A percentile compares a stretch with the other conserved stretches of the same genome.
Evolutionary conservation across 2,113 vertebrate species (phyloP).

Genomic region (Boleophthalmus pectinirostris): DNA sequence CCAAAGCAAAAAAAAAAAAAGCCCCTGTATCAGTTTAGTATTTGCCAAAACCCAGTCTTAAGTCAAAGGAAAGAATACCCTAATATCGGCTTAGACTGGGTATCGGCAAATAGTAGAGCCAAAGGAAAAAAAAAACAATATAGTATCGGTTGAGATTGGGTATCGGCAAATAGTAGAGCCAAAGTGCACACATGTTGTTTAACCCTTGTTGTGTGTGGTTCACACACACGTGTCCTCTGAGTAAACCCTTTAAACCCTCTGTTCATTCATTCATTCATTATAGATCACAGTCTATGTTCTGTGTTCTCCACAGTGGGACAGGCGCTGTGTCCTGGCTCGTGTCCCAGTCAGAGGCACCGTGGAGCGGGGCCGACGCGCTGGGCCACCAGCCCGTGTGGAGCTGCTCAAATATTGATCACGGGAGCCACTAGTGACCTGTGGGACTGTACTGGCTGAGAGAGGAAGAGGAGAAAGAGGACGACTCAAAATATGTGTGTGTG

Average conservation of each 20-base stretch:
- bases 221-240: constrained; percentile 22
- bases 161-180: too few species aligned
- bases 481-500: constrained; percentile 15
- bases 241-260: constrained; percentile 52
- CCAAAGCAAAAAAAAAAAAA: too few species aligned
- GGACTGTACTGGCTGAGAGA: constrained; percentile 45
- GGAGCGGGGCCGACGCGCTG: constrained; percentile 38
- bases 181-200: not conserved
- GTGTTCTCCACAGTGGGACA: not conserved
- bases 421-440: constrained; percentile 32
- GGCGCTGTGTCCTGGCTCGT: constrained; percentile 45
- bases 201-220: constrained; percentile 34
- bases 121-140: too few species aligned
- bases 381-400: constrained; percentile 26
- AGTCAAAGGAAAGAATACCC: too few species aligned
- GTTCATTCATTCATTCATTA: constrained; percentile 66
- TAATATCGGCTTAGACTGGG: too few species aligned
- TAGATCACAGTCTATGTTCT: constrained; percentile 56
- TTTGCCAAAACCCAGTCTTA: too few species aligned
- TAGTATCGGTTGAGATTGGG: too few species aligned
- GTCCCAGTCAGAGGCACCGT: constrained; percentile 46
- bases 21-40: too few species aligned
- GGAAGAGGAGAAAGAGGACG: constrained; percentile 36
- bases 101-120: too few species aligned
- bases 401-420: constrained; percentile 77